Evolutionary conservation across 2,113 vertebrate species (phyloP), one percentile per base, ranked within the genome.

Genomic region (Okapia johnstoni): DNA sequence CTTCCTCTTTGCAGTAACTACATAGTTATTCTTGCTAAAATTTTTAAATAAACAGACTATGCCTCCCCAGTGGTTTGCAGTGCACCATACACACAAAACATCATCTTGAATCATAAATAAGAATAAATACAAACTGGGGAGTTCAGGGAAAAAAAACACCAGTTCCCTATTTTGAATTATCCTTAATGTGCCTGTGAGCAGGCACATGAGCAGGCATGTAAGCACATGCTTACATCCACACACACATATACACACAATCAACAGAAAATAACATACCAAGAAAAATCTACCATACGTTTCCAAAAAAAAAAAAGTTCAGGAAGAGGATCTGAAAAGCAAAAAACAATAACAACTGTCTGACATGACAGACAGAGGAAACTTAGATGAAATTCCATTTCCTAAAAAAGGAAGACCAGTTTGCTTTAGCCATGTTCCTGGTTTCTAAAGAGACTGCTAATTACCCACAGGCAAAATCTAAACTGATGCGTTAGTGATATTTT

Each of bases 371-470:
- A 91, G 81, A 98, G 98, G 98, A 99, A 99, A 98, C 97, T 88
- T 76, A 95, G 86, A 98, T 46, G 81, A 97, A 98, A 97, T 88
- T 97, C 93, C 93, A 97, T 96, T 99, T 99, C 98, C 98, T 98
- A 57, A 40, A 97, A 98, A 43, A 94, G 30, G 60, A 80, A 98
- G 84, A 93, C 97, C 52, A 80, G 79, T 28, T 43, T 97, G 94
- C 85, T 90, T 93, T 90, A 88, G 43, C 33, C 52, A 0, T 8
- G 61, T 88, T 96, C 93, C 96, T 88, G 92, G 91, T 89, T 97
- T 48, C 63, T 89, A 92, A 54, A 40, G 88, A 90, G 92, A 46
- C 43, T 98, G 83, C 80, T 97, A 97, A 88, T 79, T 95, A 95
- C 70, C 60, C 77, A 77, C 2, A 48, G 86, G 81, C 21, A 97